These are phyloP conservation scores for Helicoverpa zea DNA, from an alignment of 1,140 invertebrate genomes.

Conservation along the genomic window DNA sequence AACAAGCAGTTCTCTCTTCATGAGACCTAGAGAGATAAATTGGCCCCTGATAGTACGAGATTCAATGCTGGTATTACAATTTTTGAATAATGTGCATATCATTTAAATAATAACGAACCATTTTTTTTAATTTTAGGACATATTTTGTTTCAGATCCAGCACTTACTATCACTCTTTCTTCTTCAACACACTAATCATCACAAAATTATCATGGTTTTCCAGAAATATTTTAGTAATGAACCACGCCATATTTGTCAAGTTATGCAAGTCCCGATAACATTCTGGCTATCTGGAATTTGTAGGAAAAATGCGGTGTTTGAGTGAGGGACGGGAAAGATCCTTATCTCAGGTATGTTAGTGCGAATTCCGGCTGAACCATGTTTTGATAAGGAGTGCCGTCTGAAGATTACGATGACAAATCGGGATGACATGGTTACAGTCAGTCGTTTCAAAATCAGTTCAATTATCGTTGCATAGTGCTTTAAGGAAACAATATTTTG, in stretches of 20 bases:
- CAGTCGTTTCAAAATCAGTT: neutral
- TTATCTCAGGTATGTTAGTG: conserved; percentile 35
- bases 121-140: too few species aligned
- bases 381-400: conserved; percentile 16
- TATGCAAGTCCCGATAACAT: conserved; percentile 6
- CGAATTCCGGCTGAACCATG: conserved; percentile 2
- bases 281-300: neutral
- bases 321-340: neutral
- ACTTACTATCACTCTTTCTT: too few species aligned
- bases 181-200: too few species aligned
- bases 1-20: too few species aligned
- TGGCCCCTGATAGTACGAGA: too few species aligned
- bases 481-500: neutral
- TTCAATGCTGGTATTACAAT: too few species aligned
- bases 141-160: too few species aligned
- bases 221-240: neutral
- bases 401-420: neutral
- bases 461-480: neutral
- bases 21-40: too few species aligned
- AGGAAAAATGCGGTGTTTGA: neutral
- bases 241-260: neutral
- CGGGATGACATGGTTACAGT: neutral
- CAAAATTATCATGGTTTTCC: too few species aligned
- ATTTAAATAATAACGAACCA: too few species aligned
- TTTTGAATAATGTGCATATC: too few species aligned